Evolutionary conservation across 2,113 vertebrate species (phyloP).

Genomic region (Thamnophis sirtalis): DNA sequence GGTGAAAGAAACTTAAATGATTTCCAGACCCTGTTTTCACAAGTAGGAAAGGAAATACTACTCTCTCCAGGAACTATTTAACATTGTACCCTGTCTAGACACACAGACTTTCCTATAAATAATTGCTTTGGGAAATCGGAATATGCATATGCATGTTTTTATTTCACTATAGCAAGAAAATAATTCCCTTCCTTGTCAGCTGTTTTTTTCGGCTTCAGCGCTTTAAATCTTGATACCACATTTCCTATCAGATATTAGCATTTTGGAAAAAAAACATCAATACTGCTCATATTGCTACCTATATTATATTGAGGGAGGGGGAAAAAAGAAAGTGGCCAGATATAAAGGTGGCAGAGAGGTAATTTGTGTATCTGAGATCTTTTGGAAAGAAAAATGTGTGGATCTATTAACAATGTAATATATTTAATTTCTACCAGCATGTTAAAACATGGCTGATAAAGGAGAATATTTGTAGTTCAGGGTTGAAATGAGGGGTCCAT

Average conservation of each 20-base stretch:
- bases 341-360: neutral
- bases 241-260: neutral
- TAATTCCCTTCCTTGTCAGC: slow-evolving; percentile 3
- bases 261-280: neutral
- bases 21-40: slow-evolving; percentile 49
- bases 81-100: slow-evolving; percentile 66
- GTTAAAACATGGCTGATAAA: neutral
- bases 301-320: neutral
- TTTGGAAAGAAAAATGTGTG: neutral
- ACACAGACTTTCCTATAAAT: slow-evolving; percentile 48
- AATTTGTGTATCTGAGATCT: accelerated
- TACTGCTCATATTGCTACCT: neutral
- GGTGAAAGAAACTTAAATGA: slow-evolving; percentile 26
- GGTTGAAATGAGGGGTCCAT: neutral
- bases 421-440: neutral
- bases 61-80: slow-evolving; percentile 42
- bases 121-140: slow-evolving; percentile 33
- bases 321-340: too few species aligned
- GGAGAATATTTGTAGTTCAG: neutral
- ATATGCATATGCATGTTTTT: neutral
- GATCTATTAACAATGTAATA: neutral
- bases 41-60: slow-evolving; percentile 50
- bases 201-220: neutral
- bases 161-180: neutral
- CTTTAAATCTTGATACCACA: neutral